Conservation (phyloP, 1,140 invertebrate genomes). For the Drosophila bocki region DNA sequence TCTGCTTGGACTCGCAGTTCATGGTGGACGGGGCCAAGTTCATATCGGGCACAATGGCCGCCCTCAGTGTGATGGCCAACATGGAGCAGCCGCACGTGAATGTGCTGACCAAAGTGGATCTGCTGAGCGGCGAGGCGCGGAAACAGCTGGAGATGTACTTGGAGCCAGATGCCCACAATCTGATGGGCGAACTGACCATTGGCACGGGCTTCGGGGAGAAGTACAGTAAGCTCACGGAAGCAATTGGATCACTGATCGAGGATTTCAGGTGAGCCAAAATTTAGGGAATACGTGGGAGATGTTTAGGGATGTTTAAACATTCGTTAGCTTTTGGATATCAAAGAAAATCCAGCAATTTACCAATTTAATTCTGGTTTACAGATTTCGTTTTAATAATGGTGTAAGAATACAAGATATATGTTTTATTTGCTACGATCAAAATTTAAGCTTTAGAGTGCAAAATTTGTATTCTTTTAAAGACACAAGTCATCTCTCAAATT, state of each 20-base stretch:
- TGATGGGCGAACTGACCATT: slow-evolving; percentile 88
- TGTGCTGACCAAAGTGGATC: slow-evolving; percentile 97
- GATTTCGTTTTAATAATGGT: neutral
- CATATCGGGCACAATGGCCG: slow-evolving; percentile 96
- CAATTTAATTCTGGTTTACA: neutral
- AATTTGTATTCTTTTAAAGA: neutral
- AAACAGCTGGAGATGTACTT: slow-evolving; percentile 93
- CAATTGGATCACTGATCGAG: slow-evolving; percentile 93
- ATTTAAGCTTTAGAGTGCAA: neutral
- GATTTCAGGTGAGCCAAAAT: slow-evolving; percentile 88
- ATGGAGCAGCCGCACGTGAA: slow-evolving; percentile 97
- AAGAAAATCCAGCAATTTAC: too few relatives aligned
- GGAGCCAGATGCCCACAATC: slow-evolving; percentile 92
- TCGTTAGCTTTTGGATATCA: too few relatives aligned
- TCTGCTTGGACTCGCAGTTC: slow-evolving; percentile 98
- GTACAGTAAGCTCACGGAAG: slow-evolving; percentile 91
- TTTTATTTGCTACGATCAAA: neutral
- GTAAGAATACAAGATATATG: neutral
- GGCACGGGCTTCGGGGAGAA: slow-evolving; percentile 90
- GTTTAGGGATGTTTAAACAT: too few relatives aligned
- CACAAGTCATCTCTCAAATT: neutral
- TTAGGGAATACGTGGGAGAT: neutral
- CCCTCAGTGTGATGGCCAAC: slow-evolving; percentile 98
- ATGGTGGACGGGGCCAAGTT: slow-evolving; percentile 98
- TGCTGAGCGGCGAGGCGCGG: slow-evolving; percentile 92